A percentile compares a stretch with the other conserved stretches of the same genome.
Evolutionary conservation across 2,113 vertebrate species (phyloP).

Genomic region (Thamnophis sirtalis): DNA sequence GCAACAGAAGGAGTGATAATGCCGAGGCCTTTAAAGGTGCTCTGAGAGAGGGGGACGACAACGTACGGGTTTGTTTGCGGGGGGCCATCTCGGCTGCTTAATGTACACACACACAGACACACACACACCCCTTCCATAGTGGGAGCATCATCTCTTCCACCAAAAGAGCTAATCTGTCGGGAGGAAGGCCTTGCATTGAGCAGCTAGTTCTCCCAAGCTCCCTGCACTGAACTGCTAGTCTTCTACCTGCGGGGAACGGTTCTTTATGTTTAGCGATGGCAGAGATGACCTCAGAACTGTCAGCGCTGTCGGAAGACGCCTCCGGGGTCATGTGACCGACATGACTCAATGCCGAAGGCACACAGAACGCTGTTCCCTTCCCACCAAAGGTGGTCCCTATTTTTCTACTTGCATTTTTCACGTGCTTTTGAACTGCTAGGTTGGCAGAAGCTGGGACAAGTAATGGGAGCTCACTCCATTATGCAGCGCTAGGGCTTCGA

Average conservation of each 20-base stretch:
- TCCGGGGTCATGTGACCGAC: no score
- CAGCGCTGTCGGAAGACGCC: no score
- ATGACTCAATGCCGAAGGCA: no score
- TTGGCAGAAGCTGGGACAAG: no score
- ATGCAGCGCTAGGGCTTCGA: no score
- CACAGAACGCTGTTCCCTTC: no score
- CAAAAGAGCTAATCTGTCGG: background rate
- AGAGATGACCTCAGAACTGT: background rate
- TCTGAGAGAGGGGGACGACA: accelerated
- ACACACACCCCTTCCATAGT: accelerated
- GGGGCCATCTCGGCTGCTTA: background rate
- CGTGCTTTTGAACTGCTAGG: no score
- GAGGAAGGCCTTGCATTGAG: background rate
- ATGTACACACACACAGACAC: background rate
- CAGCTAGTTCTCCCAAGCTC: background rate
- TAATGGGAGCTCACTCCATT: no score
- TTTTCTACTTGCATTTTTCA: no score
- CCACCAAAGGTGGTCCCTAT: no score
- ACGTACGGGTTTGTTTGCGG: accelerated
- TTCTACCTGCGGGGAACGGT: background rate
- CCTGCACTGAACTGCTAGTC: background rate
- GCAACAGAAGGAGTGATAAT: slow-evolving; percentile 7
- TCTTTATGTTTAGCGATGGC: background rate
- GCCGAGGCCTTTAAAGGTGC: background rate
- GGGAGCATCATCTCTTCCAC: background rate